A percentile compares a stretch with the other conserved stretches of the same genome.
Conservation (phyloP, 2,888 invertebrate genomes). For the Patella ulyssiponensis region DNA sequence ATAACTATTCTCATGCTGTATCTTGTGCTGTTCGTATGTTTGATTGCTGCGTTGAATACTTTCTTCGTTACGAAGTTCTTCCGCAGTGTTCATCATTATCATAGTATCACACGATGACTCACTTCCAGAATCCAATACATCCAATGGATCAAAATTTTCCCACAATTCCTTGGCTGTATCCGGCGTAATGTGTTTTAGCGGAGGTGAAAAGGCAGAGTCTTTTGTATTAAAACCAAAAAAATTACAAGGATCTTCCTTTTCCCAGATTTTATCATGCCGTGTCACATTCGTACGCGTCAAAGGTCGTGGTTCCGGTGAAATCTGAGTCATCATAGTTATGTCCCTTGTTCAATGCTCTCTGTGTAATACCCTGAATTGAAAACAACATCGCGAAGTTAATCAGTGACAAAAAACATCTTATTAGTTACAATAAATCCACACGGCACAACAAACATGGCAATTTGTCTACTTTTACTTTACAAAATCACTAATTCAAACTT, state of each 20-base stretch:
- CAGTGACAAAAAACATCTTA: too few species aligned
- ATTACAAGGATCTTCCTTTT: slow-evolving; percentile 41
- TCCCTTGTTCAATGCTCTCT: slow-evolving; percentile 13
- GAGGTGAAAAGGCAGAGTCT: slow-evolving; percentile 39
- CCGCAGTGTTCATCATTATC: slow-evolving; percentile 58
- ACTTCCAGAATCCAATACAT: slow-evolving; percentile 50
- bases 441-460: too few species aligned
- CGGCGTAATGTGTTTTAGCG: slow-evolving; percentile 50
- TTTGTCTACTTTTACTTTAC: too few species aligned
- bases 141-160: slow-evolving; percentile 51
- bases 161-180: slow-evolving; percentile 49
- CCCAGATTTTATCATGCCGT: slow-evolving; percentile 52
- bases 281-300: slow-evolving; percentile 54
- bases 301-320: slow-evolving; percentile 44
- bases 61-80: slow-evolving; percentile 48
- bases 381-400: not conserved
- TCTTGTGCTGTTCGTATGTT: slow-evolving; percentile 41
- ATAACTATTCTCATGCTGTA: not conserved
- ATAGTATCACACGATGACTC: slow-evolving; percentile 54
- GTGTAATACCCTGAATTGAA: not conserved
- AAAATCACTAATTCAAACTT: too few species aligned
- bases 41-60: slow-evolving; percentile 50
- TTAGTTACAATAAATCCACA: too few species aligned
- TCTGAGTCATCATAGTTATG: slow-evolving; percentile 28
- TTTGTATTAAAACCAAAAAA: slow-evolving; percentile 27